Evolutionary conservation across 2,888 invertebrate species (phyloP).

Genomic region (Ophraella communa): DNA sequence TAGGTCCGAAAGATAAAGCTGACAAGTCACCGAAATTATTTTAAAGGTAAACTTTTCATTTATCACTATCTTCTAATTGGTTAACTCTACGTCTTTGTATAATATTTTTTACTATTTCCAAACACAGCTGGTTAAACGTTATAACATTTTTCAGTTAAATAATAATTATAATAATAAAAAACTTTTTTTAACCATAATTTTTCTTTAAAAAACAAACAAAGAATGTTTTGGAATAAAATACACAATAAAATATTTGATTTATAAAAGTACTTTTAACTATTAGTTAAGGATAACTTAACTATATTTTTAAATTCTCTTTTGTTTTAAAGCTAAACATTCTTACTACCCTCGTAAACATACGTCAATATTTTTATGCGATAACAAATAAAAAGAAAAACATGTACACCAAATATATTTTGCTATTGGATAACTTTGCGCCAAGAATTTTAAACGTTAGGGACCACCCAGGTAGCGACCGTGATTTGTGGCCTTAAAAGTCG

Average conservation of each 20-base stretch:
- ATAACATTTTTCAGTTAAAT: not conserved
- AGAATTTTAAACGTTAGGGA: not conserved
- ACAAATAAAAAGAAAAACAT: not conserved
- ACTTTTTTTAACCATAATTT: no score
- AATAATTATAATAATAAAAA: not conserved
- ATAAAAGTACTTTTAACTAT: no score
- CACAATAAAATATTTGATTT: not conserved
- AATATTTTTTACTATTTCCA: not conserved
- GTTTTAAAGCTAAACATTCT: no score
- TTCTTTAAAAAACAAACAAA: no score
- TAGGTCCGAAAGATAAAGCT: not conserved
- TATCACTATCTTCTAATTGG: not conserved
- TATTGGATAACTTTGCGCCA: not conserved
- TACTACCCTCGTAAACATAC: not conserved
- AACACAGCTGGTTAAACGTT: not conserved
- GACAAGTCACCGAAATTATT: not conserved
- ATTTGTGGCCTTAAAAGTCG: not conserved
- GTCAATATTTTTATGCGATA: not conserved
- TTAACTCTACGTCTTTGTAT: not conserved
- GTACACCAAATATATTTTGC: not conserved
- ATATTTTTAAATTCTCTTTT: no score
- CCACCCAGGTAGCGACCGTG: not conserved
- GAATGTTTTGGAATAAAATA: no score
- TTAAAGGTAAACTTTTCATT: not conserved
- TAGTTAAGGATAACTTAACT: no score